A percentile compares a stretch with the other conserved stretches of the same genome.
Conservation (phyloP, 1,140 invertebrate species). For the Orchesella cincta region DNA sequence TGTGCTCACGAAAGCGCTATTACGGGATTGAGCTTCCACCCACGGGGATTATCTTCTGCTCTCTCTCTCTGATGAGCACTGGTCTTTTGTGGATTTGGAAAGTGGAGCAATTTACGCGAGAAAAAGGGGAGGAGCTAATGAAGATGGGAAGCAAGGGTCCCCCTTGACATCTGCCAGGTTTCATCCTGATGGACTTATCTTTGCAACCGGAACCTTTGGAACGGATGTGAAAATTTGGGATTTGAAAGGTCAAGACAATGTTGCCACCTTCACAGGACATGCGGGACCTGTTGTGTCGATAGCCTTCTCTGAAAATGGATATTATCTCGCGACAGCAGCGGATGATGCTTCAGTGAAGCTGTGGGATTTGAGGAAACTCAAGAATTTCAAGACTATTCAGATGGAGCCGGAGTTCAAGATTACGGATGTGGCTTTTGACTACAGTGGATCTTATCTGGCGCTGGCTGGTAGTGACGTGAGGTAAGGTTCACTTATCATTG, state of each 20-base stretch:
- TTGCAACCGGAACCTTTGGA: constrained; percentile 95
- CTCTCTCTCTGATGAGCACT: constrained; percentile 90
- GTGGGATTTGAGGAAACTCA: constrained; percentile 98
- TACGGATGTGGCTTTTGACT: constrained; percentile 94
- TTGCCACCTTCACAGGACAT: constrained; percentile 96
- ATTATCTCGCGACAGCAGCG: constrained; percentile 96
- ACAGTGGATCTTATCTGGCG: constrained; percentile 95
- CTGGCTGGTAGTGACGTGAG: constrained; percentile 94
- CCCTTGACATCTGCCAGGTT: constrained; percentile 95
- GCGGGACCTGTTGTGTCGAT: constrained; percentile 90
- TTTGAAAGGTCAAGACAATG: constrained; percentile 95
- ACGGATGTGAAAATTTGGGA: constrained; percentile 99
- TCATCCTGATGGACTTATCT: constrained; percentile 98
- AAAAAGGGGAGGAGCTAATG: constrained; percentile 56
- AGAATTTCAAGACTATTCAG: constrained; percentile 97
- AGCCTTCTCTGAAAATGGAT: constrained; percentile 99
- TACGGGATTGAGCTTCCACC: constrained; percentile 95
- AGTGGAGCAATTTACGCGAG: constrained; percentile 87
- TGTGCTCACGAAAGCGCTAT: constrained; percentile 90
- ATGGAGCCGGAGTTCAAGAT: constrained; percentile 90
- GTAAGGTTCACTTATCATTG: constrained; percentile 63
- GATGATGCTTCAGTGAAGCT: constrained; percentile 96
- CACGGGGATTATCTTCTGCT: constrained; percentile 97
- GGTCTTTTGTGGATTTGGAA: constrained; percentile 96
- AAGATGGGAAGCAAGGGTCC: constrained; percentile 62